Percentiles rank a stretch among this genome's conserved stretches.
phyloP scores from a whole-genome alignment of 2,888 invertebrate species.

The Epistrophe grossulariae region DNA sequence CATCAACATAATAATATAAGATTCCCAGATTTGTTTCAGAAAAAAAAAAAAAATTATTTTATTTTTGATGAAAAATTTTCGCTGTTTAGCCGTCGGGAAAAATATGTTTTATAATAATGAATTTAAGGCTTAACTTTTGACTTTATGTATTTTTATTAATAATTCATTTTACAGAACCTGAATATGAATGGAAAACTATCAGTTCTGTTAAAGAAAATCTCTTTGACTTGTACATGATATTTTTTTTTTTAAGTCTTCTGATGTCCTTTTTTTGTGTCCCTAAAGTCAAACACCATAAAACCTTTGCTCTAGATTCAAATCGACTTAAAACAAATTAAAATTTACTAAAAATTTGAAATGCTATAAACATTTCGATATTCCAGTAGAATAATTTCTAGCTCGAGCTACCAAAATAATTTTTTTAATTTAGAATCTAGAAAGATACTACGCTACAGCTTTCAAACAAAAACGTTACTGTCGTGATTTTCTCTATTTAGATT shows the following conservation, averaged over 20 bases:
- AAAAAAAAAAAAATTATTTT: not conserved
- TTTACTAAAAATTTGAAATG: too few relatives aligned
- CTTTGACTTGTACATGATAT: too few relatives aligned
- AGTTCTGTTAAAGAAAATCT: not conserved
- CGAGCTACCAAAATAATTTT: not conserved
- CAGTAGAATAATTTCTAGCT: not conserved
- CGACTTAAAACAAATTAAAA: not conserved
- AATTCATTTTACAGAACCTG: not conserved
- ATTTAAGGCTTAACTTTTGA: not conserved
- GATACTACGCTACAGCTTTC: too few relatives aligned
- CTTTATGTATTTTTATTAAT: not conserved
- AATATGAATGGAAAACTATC: not conserved
- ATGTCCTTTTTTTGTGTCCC: not conserved
- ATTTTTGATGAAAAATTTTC: constrained; percentile 8
- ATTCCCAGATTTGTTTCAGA: constrained; percentile 14
- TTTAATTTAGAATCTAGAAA: not conserved
- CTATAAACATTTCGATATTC: not conserved
- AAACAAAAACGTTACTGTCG: too few relatives aligned
- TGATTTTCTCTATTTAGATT: too few relatives aligned
- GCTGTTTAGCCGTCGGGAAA: constrained; percentile 11
- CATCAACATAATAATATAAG: constrained; percentile 10
- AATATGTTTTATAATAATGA: constrained; percentile 10
- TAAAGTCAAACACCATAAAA: not conserved
- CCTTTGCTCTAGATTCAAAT: not conserved
- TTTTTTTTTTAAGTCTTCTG: too few relatives aligned